Percentiles rank a stretch among this genome's conserved stretches.
phyloP scores from a whole-genome alignment of 1,140 invertebrate species.

The Lysiphlebus fabarum region DNA sequence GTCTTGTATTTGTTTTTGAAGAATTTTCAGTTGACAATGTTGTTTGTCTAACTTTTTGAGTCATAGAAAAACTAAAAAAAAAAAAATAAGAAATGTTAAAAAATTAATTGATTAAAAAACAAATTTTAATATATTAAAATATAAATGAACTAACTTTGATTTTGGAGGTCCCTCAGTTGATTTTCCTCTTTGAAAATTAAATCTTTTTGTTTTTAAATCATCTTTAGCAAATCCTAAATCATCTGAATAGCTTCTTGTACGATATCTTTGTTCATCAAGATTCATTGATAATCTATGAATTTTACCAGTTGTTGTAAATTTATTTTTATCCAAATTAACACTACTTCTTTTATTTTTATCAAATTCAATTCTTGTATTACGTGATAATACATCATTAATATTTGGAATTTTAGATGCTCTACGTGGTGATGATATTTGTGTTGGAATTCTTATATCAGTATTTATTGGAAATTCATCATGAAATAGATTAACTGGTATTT shows the following conservation, averaged over 20 bases:
- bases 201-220: conserved; percentile 31
- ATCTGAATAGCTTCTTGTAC: conserved; percentile 21
- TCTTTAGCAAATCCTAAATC: conserved; percentile 13
- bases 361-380: conserved; percentile 35
- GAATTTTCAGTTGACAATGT: no score
- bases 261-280: conserved; percentile 36
- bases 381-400: conserved; percentile 40
- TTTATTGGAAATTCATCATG: conserved; percentile 57
- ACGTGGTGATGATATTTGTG: conserved; percentile 41
- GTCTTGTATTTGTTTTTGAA: no score
- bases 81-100: no score
- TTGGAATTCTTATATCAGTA: conserved; percentile 53
- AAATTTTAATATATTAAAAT: no score
- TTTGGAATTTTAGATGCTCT: conserved; percentile 47
- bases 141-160: no score
- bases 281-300: conserved; percentile 33
- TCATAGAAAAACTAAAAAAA: no score
- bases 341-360: conserved; percentile 18
- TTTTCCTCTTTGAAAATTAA: conserved; percentile 22
- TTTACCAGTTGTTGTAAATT: conserved; percentile 9
- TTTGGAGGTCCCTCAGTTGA: conserved; percentile 19
- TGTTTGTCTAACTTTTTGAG: no score
- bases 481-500: conserved; percentile 44
- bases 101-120: no score
- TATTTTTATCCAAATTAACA: conserved; percentile 23